phyloP scores from a whole-genome alignment of 1,140 invertebrate genomes.

The Aphis gossypii region DNA sequence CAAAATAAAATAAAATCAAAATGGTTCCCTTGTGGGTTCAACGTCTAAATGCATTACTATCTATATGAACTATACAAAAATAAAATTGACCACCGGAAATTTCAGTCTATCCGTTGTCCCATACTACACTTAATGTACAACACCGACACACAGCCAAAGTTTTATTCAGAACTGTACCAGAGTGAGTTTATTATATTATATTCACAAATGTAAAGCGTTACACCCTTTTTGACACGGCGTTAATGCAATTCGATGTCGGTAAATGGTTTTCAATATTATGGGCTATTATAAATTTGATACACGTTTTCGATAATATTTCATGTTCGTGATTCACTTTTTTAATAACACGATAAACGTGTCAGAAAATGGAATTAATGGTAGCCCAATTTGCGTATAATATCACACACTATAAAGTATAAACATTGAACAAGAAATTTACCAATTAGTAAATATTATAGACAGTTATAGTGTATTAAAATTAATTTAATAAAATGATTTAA shows the following conservation, averaged over 20 bases:
- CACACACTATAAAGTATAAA: neutral
- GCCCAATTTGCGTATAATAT: neutral
- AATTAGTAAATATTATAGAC: neutral
- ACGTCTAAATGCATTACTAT: neutral
- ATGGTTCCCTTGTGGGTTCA: neutral
- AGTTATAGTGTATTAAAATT: neutral
- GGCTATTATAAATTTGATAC: neutral
- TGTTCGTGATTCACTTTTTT: neutral
- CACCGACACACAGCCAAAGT: neutral
- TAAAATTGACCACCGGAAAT: neutral
- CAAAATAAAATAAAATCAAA: neutral
- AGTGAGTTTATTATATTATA: neutral
- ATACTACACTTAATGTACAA: neutral
- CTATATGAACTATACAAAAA: neutral
- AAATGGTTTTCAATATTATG: slow-evolving; percentile 3
- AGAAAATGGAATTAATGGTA: neutral
- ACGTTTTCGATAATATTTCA: neutral
- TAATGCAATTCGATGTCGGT: slow-evolving; percentile 3
- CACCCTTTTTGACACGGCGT: neutral
- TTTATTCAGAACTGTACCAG: neutral
- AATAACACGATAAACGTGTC: neutral
- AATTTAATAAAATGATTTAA: neutral
- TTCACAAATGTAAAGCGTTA: neutral
- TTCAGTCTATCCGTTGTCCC: neutral
- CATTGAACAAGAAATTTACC: neutral